Conservation (phyloP, 2,888 invertebrate genomes). For the Rotaria sp. region DNA sequence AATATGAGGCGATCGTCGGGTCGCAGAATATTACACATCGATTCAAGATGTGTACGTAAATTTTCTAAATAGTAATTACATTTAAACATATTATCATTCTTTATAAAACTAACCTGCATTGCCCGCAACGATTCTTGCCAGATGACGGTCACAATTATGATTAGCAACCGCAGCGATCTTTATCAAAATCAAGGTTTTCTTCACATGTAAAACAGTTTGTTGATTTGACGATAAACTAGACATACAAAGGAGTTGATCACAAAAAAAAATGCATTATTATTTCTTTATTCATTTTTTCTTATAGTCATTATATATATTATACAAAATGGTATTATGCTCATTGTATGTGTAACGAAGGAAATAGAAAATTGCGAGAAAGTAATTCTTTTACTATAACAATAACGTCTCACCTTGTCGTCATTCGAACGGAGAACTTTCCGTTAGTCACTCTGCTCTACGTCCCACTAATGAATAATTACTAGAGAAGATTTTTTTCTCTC, state of each 20-base stretch:
- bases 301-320: not conserved
- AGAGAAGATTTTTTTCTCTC: not conserved
- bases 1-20: not conserved
- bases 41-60: not conserved
- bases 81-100: not conserved
- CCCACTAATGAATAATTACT: not conserved
- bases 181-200: not conserved
- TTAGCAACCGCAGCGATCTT: not conserved
- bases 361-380: not conserved
- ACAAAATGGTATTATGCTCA: not conserved
- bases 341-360: not conserved
- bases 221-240: not conserved
- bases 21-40: not conserved
- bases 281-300: not conserved
- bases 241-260: not conserved
- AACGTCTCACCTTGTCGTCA: not conserved
- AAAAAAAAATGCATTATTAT: not conserved
- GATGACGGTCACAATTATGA: not conserved
- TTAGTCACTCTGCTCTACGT: not conserved
- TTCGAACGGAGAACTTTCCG: not conserved
- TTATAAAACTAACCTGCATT: not conserved
- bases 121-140: not conserved
- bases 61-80: not conserved
- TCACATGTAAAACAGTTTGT: not conserved
- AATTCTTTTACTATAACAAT: not conserved